A percentile compares a stretch with the other conserved stretches of the same genome.
Evolutionary conservation across 2,113 vertebrate genomes (phyloP).

Genomic region (Myiozetetes cayanensis): DNA sequence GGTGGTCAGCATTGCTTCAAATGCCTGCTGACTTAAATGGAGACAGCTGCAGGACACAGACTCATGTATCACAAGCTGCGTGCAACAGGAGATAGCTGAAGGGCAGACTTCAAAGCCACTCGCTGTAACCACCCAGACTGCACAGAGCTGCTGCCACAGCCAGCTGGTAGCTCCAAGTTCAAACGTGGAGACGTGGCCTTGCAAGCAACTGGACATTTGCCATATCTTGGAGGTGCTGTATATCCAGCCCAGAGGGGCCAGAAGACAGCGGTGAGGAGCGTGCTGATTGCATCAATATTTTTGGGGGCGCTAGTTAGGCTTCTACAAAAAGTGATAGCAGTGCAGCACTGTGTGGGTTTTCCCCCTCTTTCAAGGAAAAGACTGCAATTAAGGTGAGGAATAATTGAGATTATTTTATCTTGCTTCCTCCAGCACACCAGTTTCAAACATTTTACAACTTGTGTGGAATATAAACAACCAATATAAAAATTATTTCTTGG

Average conservation of each 20-base stretch:
- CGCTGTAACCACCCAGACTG: slow-evolving; percentile 43
- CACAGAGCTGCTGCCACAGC: slow-evolving; percentile 34
- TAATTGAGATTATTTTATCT: neutral
- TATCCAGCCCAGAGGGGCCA: neutral
- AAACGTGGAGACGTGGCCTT: neutral
- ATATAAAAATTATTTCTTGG: neutral
- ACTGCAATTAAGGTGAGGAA: neutral
- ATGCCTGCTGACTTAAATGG: slow-evolving; percentile 70
- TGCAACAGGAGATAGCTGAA: slow-evolving; percentile 73
- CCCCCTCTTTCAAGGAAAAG: neutral
- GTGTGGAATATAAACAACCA: neutral
- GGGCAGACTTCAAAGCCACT: slow-evolving; percentile 77
- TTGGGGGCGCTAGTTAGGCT: neutral
- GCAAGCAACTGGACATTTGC: neutral
- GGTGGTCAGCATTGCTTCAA: slow-evolving; percentile 66
- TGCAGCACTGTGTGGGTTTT: neutral
- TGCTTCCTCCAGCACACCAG: neutral
- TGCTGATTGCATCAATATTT: neutral
- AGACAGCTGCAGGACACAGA: slow-evolving; percentile 74
- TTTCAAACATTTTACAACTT: neutral
- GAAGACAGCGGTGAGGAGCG: neutral
- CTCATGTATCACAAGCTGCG: slow-evolving; percentile 54
- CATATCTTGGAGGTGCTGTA: neutral
- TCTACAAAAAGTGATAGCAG: neutral
- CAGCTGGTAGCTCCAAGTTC: slow-evolving; percentile 57